Percentiles rank a stretch among this genome's conserved stretches.
These are phyloP conservation scores for Hypolimnas misippus DNA, from an alignment of 2,888 invertebrate species.

Conservation along the genomic window DNA sequence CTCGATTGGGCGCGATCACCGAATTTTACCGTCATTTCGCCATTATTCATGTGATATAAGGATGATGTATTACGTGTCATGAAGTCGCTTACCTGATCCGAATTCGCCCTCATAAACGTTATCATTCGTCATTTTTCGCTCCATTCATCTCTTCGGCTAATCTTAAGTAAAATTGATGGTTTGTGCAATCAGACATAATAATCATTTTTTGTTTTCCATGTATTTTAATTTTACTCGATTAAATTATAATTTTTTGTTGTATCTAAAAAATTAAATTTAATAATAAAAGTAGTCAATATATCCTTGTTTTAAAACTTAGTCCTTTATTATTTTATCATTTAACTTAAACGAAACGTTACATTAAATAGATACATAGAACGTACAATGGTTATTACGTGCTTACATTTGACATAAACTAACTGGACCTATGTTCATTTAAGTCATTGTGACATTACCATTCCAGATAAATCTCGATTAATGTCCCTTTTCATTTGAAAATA, in stretches of 20 bases:
- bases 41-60: conserved; percentile 65
- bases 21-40: conserved; percentile 52
- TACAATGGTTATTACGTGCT: too few relatives aligned
- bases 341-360: too few relatives aligned
- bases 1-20: conserved; percentile 45
- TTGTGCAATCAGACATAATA: conserved; percentile 18
- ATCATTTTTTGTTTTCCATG: conserved; percentile 1
- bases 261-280: too few relatives aligned
- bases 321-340: too few relatives aligned
- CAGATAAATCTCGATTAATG: background rate
- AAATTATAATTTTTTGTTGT: background rate
- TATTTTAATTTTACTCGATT: background rate
- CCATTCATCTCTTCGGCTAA: conserved; percentile 36
- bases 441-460: background rate
- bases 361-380: too few relatives aligned
- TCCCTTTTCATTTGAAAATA: conserved; percentile 24
- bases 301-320: too few relatives aligned
- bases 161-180: conserved; percentile 40
- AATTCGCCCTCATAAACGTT: conserved; percentile 54
- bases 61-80: conserved; percentile 66
- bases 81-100: conserved; percentile 60
- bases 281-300: too few relatives aligned
- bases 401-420: background rate
- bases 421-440: background rate
- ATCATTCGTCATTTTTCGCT: conserved; percentile 53